Evolutionary conservation across 2,888 invertebrate genomes (phyloP).

Genomic region (Merodon equestris): DNA sequence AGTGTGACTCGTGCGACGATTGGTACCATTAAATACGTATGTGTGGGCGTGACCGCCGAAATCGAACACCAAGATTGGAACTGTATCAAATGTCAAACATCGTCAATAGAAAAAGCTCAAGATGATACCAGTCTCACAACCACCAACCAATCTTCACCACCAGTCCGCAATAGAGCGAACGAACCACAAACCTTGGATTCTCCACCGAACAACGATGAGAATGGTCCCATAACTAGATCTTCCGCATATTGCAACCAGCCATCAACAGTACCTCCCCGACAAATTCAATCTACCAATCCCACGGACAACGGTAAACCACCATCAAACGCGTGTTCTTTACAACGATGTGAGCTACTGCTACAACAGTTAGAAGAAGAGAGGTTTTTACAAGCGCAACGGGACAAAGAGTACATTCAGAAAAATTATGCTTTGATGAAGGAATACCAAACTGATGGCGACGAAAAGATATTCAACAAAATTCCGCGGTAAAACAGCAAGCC

Average conservation of each 20-base stretch:
- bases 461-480: too few relatives aligned
- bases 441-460: not conserved
- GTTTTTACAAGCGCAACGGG: slow-evolving; percentile 11
- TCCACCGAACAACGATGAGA: not conserved
- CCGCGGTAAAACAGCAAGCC: too few relatives aligned
- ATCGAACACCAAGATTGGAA: slow-evolving; percentile 8
- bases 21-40: slow-evolving; percentile 26
- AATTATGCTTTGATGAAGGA: not conserved
- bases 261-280: not conserved
- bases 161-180: not conserved
- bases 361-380: slow-evolving; percentile 22
- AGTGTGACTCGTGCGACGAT: slow-evolving; percentile 13
- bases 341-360: not conserved
- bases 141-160: not conserved
- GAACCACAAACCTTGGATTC: not conserved
- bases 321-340: not conserved
- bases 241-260: not conserved
- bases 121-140: not conserved
- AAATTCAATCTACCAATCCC: not conserved
- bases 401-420: slow-evolving; percentile 6
- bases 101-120: not conserved
- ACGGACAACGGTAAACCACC: not conserved
- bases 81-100: not conserved
- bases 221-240: not conserved
- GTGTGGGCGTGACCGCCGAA: slow-evolving; percentile 2